Conservation (phyloP, 1,140 invertebrate species). For the Zophobas atratus region DNA sequence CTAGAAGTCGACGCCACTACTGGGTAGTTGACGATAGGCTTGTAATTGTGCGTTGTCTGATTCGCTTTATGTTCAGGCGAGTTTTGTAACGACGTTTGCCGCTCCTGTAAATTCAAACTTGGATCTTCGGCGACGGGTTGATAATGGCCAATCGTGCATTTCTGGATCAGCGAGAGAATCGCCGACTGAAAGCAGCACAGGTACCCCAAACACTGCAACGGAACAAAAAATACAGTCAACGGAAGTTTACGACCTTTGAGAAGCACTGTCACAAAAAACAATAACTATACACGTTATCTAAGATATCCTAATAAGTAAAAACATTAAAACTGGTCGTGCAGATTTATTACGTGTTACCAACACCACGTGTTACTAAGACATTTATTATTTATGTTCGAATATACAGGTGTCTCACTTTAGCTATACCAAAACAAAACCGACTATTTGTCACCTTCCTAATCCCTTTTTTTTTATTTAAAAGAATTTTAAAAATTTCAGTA, state of each 20-base stretch:
- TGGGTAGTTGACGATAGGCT: constrained; percentile 63
- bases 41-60: constrained; percentile 67
- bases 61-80: constrained; percentile 62
- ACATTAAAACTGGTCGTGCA: no score
- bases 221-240: constrained; percentile 19
- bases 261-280: no score
- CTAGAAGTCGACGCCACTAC: constrained; percentile 62
- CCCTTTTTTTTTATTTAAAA: no score
- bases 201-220: constrained; percentile 66
- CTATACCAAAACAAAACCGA: no score
- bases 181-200: constrained; percentile 65
- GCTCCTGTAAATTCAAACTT: constrained; percentile 65
- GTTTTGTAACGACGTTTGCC: constrained; percentile 58
- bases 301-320: no score
- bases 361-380: no score
- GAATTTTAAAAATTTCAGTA: no score
- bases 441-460: no score
- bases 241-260: background rate
- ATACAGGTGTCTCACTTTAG: no score
- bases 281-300: no score
- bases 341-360: no score
- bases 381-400: no score
- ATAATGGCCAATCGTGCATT: constrained; percentile 62
- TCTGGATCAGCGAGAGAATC: constrained; percentile 64
- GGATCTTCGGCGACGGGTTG: constrained; percentile 66